These are phyloP conservation scores for Pseudopleuronectes americanus DNA, from an alignment of 2,797 vertebrate species.

Conservation along the genomic window DNA sequence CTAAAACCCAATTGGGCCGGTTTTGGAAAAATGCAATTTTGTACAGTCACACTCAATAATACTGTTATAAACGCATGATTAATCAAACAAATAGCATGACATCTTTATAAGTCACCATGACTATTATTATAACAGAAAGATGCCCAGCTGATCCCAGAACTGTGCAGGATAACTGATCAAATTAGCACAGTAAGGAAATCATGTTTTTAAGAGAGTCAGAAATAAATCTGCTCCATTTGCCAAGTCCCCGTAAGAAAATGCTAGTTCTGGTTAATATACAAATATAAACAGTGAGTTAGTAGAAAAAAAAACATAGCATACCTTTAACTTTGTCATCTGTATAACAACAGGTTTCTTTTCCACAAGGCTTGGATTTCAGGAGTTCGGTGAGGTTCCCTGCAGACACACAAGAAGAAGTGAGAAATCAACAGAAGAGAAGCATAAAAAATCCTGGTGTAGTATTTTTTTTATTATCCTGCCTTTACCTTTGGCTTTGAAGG, in stretches of 20 bases:
- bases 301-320: constrained; percentile 35
- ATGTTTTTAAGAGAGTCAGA: not conserved
- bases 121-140: no score
- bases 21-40: no score
- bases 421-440: not conserved
- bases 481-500: constrained; percentile 91
- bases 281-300: no score
- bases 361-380: constrained; percentile 88
- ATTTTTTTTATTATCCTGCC: constrained; percentile 16
- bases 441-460: no score
- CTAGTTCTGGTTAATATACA: no score
- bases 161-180: not conserved
- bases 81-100: no score
- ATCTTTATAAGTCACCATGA: no score
- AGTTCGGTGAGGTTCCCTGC: constrained; percentile 90
- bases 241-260: no score
- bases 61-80: no score
- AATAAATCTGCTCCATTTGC: no score
- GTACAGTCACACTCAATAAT: no score
- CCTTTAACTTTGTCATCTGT: constrained; percentile 86
- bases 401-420: constrained; percentile 45
- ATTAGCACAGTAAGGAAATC: not conserved
- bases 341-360: constrained; percentile 84
- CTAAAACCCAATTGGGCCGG: not conserved
- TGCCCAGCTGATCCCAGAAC: not conserved